A percentile compares a stretch with the other conserved stretches of the same genome.
These are phyloP conservation scores for Ophiodon elongatus DNA, from an alignment of 2,113 vertebrate species.

Conservation along the genomic window DNA sequence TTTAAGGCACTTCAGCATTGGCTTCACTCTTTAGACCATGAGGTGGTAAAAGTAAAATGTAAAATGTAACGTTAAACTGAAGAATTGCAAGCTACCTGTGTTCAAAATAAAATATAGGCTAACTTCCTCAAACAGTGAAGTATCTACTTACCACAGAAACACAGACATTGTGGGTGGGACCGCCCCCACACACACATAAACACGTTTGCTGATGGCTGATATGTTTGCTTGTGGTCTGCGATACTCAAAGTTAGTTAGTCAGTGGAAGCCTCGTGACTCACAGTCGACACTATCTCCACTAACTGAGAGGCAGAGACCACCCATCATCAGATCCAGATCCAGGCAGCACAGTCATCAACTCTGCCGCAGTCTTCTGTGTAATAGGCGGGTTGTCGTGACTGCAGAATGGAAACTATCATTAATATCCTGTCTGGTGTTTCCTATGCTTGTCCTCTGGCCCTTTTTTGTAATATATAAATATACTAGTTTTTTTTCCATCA, in stretches of 20 bases:
- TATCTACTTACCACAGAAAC: constrained; percentile 35
- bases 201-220: background rate
- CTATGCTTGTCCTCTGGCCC: constrained; percentile 8
- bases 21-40: too few relatives aligned
- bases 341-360: constrained; percentile 11
- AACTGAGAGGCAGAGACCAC: constrained; percentile 30
- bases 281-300: background rate
- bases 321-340: constrained; percentile 29
- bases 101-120: background rate
- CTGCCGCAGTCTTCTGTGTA: background rate
- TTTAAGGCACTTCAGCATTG: too few relatives aligned
- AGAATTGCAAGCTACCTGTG: background rate
- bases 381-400: background rate
- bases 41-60: background rate
- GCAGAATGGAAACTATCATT: constrained; percentile 35
- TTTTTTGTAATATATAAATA: background rate
- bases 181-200: background rate
- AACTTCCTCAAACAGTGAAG: constrained; percentile 39
- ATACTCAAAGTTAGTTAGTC: constrained; percentile 34
- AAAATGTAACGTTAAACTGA: background rate
- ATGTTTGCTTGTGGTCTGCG: background rate
- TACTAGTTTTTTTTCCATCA: constrained; percentile 20
- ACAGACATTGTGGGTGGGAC: constrained; percentile 39
- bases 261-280: constrained; percentile 68
- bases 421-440: background rate